A percentile compares a stretch with the other conserved stretches of the same genome.
Evolutionary conservation across 2,888 invertebrate species (phyloP).

Genomic region (Saturnia japonica): DNA sequence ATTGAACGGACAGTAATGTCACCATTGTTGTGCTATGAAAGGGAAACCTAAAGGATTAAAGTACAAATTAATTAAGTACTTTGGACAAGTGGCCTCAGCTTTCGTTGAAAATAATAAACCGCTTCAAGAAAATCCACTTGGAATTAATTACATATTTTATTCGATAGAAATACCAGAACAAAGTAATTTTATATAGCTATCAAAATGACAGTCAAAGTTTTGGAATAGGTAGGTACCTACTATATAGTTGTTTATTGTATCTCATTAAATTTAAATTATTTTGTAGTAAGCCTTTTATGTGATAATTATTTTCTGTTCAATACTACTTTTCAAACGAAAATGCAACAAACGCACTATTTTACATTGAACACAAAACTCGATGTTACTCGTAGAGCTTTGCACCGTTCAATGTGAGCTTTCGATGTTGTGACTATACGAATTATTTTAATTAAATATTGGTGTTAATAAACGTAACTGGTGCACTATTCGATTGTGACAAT

Average conservation of each 20-base stretch:
- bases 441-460: conserved; percentile 1
- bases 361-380: conserved; percentile 34
- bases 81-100: too few species aligned
- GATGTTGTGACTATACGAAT: conserved; percentile 49
- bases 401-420: conserved; percentile 48
- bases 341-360: conserved; percentile 26
- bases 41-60: too few species aligned
- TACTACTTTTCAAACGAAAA: conserved; percentile 8
- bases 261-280: not conserved
- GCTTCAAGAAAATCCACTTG: too few species aligned
- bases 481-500: not conserved
- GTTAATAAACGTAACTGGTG: not conserved
- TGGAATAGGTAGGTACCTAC: too few species aligned
- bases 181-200: too few species aligned
- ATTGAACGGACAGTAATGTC: not conserved
- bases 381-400: conserved; percentile 40
- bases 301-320: not conserved
- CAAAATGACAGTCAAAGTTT: too few species aligned
- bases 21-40: not conserved
- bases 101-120: too few species aligned
- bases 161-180: too few species aligned
- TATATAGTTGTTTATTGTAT: not conserved
- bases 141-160: too few species aligned
- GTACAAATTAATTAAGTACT: too few species aligned
- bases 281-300: not conserved